Percentiles rank a stretch among this genome's conserved stretches.
phyloP scores from a whole-genome alignment of 2,888 invertebrate species.

The Rhopalosiphum nymphaeae region DNA sequence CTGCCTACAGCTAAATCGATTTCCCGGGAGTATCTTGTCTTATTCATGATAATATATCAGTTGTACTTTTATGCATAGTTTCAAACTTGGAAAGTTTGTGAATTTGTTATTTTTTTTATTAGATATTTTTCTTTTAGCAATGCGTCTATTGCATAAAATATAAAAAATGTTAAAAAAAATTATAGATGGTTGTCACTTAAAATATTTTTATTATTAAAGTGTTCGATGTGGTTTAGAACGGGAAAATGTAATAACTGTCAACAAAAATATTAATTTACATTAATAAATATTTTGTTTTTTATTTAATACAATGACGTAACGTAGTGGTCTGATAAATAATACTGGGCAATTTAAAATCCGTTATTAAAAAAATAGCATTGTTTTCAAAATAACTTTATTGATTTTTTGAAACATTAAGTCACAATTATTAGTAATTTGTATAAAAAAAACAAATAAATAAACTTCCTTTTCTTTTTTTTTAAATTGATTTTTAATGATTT shows the following conservation, averaged over 20 bases:
- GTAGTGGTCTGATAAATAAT: neutral
- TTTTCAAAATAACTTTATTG: neutral
- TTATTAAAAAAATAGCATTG: neutral
- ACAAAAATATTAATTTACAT: conserved; percentile 7
- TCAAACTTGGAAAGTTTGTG: conserved; percentile 5
- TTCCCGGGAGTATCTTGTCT: conserved; percentile 19
- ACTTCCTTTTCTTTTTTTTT: neutral
- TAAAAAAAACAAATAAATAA: neutral
- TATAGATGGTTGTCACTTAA: neutral
- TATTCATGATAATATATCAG: conserved; percentile 25
- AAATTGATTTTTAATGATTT: neutral
- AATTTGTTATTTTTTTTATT: neutral
- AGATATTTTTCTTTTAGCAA: neutral
- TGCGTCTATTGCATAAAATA: conserved; percentile 1
- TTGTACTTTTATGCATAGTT: conserved; percentile 31
- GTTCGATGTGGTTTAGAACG: neutral
- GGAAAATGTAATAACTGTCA: neutral
- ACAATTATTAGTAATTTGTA: neutral
- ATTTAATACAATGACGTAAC: neutral
- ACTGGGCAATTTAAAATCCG: neutral
- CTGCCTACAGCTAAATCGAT: conserved; percentile 43
- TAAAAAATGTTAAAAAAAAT: conserved; percentile 1
- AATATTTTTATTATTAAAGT: neutral
- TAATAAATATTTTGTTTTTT: conserved; percentile 7
- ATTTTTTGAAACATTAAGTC: neutral